A percentile compares a stretch with the other conserved stretches of the same genome.
Evolutionary conservation across 1,140 invertebrate genomes (phyloP).

Genomic region (Rhagoletis zephyria): DNA sequence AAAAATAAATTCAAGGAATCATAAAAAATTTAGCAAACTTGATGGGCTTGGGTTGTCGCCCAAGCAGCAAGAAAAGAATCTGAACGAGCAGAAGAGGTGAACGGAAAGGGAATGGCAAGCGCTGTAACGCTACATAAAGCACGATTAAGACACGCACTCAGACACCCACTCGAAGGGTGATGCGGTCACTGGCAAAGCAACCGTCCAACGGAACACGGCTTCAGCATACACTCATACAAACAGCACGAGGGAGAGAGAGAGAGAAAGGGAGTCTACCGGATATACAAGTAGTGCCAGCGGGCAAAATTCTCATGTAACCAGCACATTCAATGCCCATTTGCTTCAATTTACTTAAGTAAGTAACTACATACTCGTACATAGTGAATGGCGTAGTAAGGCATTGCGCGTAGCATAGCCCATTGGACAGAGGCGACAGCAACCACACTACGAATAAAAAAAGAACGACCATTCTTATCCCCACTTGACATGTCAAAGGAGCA

Average conservation of each 20-base stretch:
- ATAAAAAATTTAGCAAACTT: conserved; percentile 30
- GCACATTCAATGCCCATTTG: conserved; percentile 55
- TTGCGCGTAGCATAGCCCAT: background rate
- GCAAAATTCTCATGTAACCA: conserved; percentile 55
- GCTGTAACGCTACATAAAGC: conserved; percentile 71
- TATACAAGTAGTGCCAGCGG: conserved; percentile 5
- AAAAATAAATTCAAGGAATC: conserved; percentile 1
- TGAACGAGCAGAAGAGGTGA: background rate
- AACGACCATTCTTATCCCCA: conserved; percentile 40
- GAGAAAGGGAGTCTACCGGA: background rate
- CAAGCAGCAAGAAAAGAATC: conserved; percentile 32
- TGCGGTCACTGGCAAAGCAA: background rate
- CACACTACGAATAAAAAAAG: background rate
- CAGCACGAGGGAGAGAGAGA: background rate
- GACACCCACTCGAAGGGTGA: conserved; percentile 47
- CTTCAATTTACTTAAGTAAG: conserved; percentile 54
- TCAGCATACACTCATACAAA: background rate
- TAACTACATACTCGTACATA: background rate
- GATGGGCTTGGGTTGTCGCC: conserved; percentile 6
- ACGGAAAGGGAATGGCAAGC: conserved; percentile 58
- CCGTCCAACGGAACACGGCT: background rate
- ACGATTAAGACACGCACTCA: conserved; percentile 64
- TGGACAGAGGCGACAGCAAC: background rate
- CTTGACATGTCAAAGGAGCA: background rate
- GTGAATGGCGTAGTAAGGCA: conserved; percentile 21